Evolutionary conservation across 2,113 vertebrate genomes (phyloP), one percentile per base, ranked within the genome.

Genomic region (Hippocampus zosterae): DNA sequence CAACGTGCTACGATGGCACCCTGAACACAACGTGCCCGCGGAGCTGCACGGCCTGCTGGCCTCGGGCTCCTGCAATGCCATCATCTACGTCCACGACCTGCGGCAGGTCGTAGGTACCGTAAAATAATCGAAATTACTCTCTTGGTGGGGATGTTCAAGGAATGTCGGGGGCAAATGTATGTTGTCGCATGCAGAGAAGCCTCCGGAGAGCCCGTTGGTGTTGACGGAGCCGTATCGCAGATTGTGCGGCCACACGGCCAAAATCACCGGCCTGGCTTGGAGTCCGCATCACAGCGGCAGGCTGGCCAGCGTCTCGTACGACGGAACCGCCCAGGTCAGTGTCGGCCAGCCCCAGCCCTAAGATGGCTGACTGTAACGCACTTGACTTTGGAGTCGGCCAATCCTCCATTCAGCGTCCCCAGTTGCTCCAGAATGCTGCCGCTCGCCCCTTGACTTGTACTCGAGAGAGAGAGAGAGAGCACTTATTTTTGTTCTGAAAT

Each of bases 251-350:
- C 97, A 99, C 81, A 98, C 97, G 0, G 92, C 92, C 55, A 98
- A 97, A 87, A 93, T 99, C 77, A 99, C 97, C 21, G 83, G 92
- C 21, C 89, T 99, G 81, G 90, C 93, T 0, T 99, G 97, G 97
- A 98, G 96, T 74, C 97, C 96, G 0, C 97, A 99, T 82, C 95
- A 97, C 0, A 83, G 94, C 1, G 96, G 89, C 27, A 91, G 90
- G 42, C 85, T 99, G 77, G 96, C 94, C 8, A 96, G 96, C 0
- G 94, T 89, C 70, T 94, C 93, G 19, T 99, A 98, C 1, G 97
- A 99, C 63, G 95, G 96, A 25, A 98, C 96, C 0, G 94, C 96
- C 0, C 95, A 99, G 95, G 97, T 96, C 88, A 78, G 89, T 64
- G 8, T 6, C 25, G n/a, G n/a, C n/a, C n/a, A n/a, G n/a, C n/a